These are phyloP conservation scores for Phataginus tetradactyla DNA, from an alignment of 2,797 vertebrate genomes.

Conservation along the genomic window DNA sequence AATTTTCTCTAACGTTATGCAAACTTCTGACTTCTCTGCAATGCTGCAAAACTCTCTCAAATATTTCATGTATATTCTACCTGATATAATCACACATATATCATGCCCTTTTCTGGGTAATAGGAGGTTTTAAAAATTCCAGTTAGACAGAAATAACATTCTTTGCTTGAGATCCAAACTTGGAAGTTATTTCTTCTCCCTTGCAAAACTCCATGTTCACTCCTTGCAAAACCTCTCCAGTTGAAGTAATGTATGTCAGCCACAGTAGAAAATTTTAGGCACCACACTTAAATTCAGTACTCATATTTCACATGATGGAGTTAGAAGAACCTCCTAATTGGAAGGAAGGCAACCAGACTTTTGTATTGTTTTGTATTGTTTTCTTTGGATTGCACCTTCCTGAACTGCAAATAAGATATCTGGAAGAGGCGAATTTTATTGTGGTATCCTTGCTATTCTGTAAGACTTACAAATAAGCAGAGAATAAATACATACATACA, in stretches of 20 bases:
- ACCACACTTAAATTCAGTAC: not conserved
- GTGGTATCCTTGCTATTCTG: not conserved
- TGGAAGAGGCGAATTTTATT: not conserved
- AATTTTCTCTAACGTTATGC: not conserved
- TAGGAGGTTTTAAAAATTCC: not conserved
- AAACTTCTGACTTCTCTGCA: not conserved
- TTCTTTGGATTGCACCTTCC: not conserved
- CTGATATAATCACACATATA: not conserved
- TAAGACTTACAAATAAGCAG: not conserved
- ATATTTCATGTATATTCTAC: not conserved
- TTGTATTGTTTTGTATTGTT: not conserved
- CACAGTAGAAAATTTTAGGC: not conserved
- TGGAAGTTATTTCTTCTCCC: not conserved
- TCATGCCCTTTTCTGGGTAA: not conserved
- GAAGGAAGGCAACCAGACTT: not conserved
- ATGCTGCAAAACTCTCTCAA: not conserved
- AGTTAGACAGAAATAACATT: not conserved
- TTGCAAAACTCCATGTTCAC: rapidly evolving
- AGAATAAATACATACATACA: not conserved
- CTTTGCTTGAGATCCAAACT: not conserved
- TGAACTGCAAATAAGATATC: not conserved
- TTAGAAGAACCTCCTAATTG: not conserved
- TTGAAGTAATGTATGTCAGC: not conserved
- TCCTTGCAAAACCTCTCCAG: not conserved
- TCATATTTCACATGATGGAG: not conserved